Conservation (phyloP, 2,888 invertebrate species). For the Luperina testacea region DNA sequence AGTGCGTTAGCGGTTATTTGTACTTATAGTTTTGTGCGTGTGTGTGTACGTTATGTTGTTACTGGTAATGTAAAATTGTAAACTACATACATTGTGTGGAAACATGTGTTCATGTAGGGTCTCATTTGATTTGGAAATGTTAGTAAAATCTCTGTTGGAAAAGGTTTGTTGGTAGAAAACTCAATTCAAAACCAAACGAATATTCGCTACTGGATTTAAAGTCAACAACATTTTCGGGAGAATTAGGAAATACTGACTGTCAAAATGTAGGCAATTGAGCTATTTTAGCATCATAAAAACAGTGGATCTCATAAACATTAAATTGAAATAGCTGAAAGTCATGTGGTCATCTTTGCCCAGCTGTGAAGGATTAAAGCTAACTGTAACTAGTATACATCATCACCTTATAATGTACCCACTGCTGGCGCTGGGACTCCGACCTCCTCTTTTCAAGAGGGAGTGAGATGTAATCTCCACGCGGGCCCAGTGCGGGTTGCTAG, state of each 20-base stretch:
- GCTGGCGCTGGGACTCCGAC: not conserved
- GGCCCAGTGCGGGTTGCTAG: not conserved
- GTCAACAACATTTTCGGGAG: not conserved
- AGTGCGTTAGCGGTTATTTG: conserved; percentile 64
- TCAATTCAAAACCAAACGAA: not conserved
- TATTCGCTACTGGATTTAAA: not conserved
- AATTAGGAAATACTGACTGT: not conserved
- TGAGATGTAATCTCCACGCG: not conserved
- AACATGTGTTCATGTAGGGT: not conserved
- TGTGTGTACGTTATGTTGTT: conserved; percentile 24
- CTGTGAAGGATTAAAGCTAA: not conserved
- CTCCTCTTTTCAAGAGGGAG: not conserved
- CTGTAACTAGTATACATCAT: not conserved
- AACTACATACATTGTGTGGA: not conserved
- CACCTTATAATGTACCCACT: not conserved
- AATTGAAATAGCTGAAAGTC: not conserved
- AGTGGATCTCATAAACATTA: not conserved
- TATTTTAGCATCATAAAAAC: not conserved
- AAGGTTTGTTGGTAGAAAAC: not conserved
- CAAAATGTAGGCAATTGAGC: not conserved
- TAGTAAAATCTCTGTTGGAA: not conserved
- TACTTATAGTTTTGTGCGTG: conserved; percentile 54
- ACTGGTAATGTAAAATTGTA: conserved; percentile 7
- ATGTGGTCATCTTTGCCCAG: too few relatives aligned
- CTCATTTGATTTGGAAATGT: not conserved